Evolutionary conservation across 2,888 invertebrate genomes (phyloP), one percentile per base, ranked within the genome.

Genomic region (Dione juno): DNA sequence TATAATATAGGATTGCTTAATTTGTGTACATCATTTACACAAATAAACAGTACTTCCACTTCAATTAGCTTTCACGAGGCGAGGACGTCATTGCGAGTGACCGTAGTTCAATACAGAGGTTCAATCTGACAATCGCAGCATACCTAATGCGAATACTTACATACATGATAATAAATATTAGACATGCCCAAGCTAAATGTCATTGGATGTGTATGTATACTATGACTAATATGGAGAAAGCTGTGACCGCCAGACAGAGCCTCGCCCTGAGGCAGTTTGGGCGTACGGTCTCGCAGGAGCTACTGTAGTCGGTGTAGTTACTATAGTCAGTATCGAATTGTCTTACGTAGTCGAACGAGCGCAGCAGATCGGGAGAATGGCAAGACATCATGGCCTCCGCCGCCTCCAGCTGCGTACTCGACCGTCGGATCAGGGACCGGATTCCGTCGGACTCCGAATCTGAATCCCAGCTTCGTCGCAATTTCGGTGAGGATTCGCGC

Each of bases 371-470:
- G 67, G 92, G 92, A 45, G 90, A 88, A 1, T 90, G 90, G 19
- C 89, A 92, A 69, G 91, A 88, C 84, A 95, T 88, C 79, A 93
- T 83, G 74, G 93, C 93, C 86, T 96, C 95, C 0, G 95, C 94
- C 68, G 94, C 93, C 67, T 93, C 90, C 75, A 96, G 87, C 83
- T 95, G 95, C 71, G 93, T 88, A 76, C 94, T 92, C 35, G 96
- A 96, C 71, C 95, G 94, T 59, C 95, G 93, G 65, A 96, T 87
- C 45, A 96, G 87, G 78, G 95, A 93, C 63, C 94, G 94, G 48
- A 95, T 89, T 75, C 95, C 95, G 76, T 96, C 96, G 45, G 94
- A 85, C 80, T 96, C 96, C 68, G 95, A 95, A 80, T 96, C 96
- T 63, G 95, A 95, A 52, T 84, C 87, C 70, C 84, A 84, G 70